Conservation (phyloP, 2,113 vertebrate species). For the Phrynocephalus versicolor region DNA sequence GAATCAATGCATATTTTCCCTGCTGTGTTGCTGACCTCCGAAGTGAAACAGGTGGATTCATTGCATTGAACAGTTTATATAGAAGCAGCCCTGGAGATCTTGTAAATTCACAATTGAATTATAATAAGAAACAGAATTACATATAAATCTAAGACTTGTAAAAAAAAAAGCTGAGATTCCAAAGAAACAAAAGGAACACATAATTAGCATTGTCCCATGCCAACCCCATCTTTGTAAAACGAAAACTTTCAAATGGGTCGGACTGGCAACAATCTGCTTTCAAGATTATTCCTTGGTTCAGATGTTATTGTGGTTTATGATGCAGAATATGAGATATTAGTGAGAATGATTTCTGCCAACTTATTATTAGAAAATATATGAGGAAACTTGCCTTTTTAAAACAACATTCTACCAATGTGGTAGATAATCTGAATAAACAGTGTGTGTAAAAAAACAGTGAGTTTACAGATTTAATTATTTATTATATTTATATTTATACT, state of each 20-base stretch:
- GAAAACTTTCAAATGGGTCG: too few species aligned
- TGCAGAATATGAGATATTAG: background rate
- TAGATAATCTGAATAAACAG: too few species aligned
- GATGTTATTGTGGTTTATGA: background rate
- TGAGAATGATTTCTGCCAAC: background rate
- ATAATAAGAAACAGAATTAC: background rate
- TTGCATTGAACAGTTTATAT: background rate
- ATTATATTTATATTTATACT: too few species aligned
- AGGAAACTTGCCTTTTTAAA: too few species aligned
- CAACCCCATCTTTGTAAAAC: too few species aligned
- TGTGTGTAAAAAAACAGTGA: too few species aligned
- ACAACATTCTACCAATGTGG: too few species aligned
- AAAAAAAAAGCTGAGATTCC: background rate
- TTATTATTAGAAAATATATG: background rate
- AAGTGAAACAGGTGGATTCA: too few species aligned
- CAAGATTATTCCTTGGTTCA: background rate
- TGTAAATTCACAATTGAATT: background rate
- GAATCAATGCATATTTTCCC: too few species aligned
- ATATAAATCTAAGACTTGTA: background rate
- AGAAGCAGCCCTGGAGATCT: background rate
- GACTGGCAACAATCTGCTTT: background rate
- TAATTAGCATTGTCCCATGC: background rate
- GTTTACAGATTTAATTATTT: too few species aligned
- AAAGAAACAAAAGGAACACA: background rate
- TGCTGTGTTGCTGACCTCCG: too few species aligned